Percentiles rank a stretch among this genome's conserved stretches.
phyloP scores from a whole-genome alignment of 64 coral and sea anemone genomes.

The Astreopora myriophthalma region DNA sequence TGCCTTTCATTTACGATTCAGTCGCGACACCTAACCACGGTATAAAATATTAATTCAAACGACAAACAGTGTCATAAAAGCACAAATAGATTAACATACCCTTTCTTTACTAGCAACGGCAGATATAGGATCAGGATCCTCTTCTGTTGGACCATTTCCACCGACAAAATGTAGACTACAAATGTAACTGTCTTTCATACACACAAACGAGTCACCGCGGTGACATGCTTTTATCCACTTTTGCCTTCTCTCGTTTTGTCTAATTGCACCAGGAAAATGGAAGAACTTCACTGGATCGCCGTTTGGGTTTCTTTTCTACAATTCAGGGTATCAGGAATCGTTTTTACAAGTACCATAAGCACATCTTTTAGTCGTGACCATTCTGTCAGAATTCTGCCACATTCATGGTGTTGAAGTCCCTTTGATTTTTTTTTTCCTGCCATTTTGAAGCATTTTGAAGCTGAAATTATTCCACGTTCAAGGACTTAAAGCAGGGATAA shows the following conservation, averaged over 20 bases:
- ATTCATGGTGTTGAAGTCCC: too few relatives aligned
- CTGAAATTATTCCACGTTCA: too few relatives aligned
- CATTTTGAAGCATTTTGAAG: too few relatives aligned
- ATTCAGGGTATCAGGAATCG: constrained; percentile 58
- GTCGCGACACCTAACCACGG: constrained; percentile 56
- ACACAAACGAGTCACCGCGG: constrained; percentile 62
- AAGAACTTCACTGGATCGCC: too few relatives aligned
- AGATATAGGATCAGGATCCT: constrained; percentile 73
- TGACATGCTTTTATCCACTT: constrained; percentile 51
- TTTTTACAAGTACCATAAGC: too few relatives aligned
- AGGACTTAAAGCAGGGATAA: too few relatives aligned
- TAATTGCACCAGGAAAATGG: not conserved
- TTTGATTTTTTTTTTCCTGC: too few relatives aligned
- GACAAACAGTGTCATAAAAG: too few relatives aligned
- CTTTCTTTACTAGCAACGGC: constrained; percentile 74
- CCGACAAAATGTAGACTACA: constrained; percentile 84
- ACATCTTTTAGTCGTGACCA: constrained; percentile 69
- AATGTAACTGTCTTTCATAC: constrained; percentile 75
- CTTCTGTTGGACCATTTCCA: too few relatives aligned
- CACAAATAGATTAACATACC: constrained; percentile 51
- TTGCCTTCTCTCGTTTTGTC: constrained; percentile 46
- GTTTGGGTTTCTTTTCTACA: constrained; percentile 54
- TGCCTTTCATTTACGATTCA: too few relatives aligned
- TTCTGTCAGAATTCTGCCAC: too few relatives aligned
- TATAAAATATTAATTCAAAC: constrained; percentile 44